Base-by-base conservation (phyloP, 2,113 vertebrate species). In the Panthera tigris region DNA sequence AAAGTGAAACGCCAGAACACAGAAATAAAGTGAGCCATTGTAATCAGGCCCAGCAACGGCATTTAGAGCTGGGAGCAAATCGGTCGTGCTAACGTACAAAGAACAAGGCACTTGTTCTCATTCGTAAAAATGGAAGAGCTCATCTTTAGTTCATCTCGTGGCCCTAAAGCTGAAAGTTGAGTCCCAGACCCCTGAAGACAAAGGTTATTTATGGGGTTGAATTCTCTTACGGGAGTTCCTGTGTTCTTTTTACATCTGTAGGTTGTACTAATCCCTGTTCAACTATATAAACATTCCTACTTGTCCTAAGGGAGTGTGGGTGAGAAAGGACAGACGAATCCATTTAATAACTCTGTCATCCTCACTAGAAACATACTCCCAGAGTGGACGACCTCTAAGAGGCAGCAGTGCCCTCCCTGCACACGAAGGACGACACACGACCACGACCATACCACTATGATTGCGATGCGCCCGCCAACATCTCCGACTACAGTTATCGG, bases 401-500 rank as follows among this genome's bases (percentile, higher is more conserved):
- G 61, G 27, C 66, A 27, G 57, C 12, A 29, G 76, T 1, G 25
- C 1, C 39, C 16, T 1, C 82, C 39, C 45, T 10, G 48, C 9
- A 8, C n/a, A 0, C 0, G 19, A 39, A 13, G 45, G 29, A 9
- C 1, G 7, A 52, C 1, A 1, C 23, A 12, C 4, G 29, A 50
- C 94, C 99, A 97, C 4, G 27, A 50, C 94, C 99, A 97, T 99
- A 99, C 99, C 99, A 99, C 99, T 83, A 99, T 99, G 96, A 99
- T 99, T 63, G 99, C 99, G 82, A 99, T 99, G 97, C 99, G 99
- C 92, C 99, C 99, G 94, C 99, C 99, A 29, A 99, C 99, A 0
- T 99, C 99, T 98, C 99, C 99, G 1, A 99, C 99, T 18, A 99
- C 99, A 12, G 99, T 99, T 92, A 99, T 99, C 0, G 99, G 99